phyloP scores from a whole-genome alignment of 35 echinoderm and acorn worm species.

The Apostichopus californicus region DNA sequence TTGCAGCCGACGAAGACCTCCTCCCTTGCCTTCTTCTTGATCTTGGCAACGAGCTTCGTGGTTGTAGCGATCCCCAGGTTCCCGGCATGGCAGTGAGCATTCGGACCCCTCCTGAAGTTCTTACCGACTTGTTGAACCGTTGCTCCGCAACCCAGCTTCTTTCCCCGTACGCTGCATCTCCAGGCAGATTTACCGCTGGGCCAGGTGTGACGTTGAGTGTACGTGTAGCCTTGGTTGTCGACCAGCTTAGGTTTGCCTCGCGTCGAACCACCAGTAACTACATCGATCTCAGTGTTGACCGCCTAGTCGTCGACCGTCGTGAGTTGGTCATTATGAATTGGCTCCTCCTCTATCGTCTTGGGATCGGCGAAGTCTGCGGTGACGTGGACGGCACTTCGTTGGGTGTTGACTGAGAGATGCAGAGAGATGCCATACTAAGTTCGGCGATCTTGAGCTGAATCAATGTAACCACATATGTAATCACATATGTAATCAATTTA shows the following conservation, averaged over 20 bases:
- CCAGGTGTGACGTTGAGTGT: not conserved
- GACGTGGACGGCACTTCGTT: not conserved
- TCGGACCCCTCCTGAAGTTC: not conserved
- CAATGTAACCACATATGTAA: too few species aligned
- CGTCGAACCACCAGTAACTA: not conserved
- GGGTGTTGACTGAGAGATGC: not conserved
- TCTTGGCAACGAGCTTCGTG: not conserved
- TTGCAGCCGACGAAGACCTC: not conserved
- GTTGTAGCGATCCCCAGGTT: not conserved
- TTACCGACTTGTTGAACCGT: not conserved
- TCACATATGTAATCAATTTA: too few species aligned
- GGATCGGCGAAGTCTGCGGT: not conserved
- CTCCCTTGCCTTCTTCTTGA: not conserved
- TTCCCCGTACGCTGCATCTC: constrained; percentile 1
- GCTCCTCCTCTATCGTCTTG: not conserved
- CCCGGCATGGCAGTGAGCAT: not conserved
- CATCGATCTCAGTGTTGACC: not conserved
- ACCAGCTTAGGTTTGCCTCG: not conserved
- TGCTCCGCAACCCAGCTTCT: constrained; percentile 3
- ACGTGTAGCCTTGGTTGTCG: constrained; percentile 5
- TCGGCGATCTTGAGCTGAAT: not conserved
- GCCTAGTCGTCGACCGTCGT: not conserved
- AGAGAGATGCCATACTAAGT: not conserved
- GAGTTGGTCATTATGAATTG: not conserved
- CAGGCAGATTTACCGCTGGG: not conserved